Conservation (phyloP, 2,113 vertebrate genomes). For the Cavia porcellus region DNA sequence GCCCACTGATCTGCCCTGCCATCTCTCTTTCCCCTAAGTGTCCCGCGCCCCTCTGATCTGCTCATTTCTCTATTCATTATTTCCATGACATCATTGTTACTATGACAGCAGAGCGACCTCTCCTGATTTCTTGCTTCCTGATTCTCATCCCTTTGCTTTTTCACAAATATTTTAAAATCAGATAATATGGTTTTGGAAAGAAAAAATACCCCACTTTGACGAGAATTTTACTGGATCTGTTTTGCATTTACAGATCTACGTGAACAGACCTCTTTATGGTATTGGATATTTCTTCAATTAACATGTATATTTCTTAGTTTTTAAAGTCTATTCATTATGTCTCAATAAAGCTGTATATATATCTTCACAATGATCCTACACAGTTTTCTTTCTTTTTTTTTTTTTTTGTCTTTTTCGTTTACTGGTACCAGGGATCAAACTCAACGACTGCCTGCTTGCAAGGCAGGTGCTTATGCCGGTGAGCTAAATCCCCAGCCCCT, state of each 20-base stretch:
- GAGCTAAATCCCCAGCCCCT: no score
- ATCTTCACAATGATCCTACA: neutral
- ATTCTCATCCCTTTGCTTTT: neutral
- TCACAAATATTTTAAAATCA: neutral
- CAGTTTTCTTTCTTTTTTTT: no score
- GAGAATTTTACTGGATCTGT: neutral
- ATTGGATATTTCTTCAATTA: neutral
- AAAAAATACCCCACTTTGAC: neutral
- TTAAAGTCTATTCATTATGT: neutral
- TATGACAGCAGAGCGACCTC: neutral
- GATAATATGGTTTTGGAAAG: neutral
- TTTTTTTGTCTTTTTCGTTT: no score
- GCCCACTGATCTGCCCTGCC: no score
- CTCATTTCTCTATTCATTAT: neutral
- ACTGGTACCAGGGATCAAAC: no score
- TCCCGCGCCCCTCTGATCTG: neutral
- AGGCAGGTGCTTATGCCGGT: no score
- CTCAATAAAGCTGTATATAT: neutral
- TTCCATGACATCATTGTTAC: neutral
- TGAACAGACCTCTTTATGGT: neutral
- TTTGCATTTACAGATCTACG: slow-evolving; percentile 17
- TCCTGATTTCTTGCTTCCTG: neutral
- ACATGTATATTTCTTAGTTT: slow-evolving; percentile 29
- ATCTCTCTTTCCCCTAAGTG: neutral
- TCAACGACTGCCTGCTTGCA: no score